Evolutionary conservation across 2,113 vertebrate species (phyloP).

Genomic region (Mesoclemmys tuberculata): DNA sequence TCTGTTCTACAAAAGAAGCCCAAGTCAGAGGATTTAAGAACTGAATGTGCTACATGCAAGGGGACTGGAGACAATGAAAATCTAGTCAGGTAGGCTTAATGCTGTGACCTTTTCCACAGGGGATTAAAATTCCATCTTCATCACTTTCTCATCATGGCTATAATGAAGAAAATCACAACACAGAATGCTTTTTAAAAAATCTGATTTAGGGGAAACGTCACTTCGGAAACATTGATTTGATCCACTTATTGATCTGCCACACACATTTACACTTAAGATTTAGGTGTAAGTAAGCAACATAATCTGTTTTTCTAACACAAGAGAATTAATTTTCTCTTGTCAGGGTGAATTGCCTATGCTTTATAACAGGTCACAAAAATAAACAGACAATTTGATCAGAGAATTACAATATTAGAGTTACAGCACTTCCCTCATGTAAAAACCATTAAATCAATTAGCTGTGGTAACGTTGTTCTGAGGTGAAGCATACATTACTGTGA

Average conservation of each 20-base stretch:
- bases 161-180: constrained; percentile 13
- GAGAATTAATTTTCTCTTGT: constrained; percentile 40
- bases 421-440: background rate
- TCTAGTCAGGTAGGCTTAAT: constrained; percentile 90
- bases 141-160: constrained; percentile 67
- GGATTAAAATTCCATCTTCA: constrained; percentile 80
- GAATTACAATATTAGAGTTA: background rate
- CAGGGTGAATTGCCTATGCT: constrained; percentile 5
- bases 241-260: constrained; percentile 77
- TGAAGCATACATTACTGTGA: constrained; percentile 5
- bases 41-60: constrained; percentile 94
- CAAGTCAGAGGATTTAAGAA: constrained; percentile 93
- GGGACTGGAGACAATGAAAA: constrained; percentile 97
- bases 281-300: constrained; percentile 68
- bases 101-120: constrained; percentile 66
- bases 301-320: constrained; percentile 47
- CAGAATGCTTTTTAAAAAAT: constrained; percentile 11
- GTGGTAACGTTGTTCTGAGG: background rate
- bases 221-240: constrained; percentile 60
- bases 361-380: constrained; percentile 33
- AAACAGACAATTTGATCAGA: constrained; percentile 33
- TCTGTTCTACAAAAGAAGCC: constrained; percentile 93
- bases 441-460: constrained; percentile 19
- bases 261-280: constrained; percentile 79
- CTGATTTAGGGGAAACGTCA: constrained; percentile 14